Percentiles rank a stretch among this genome's conserved stretches.
These are phyloP conservation scores for Machimus atricapillus DNA, from an alignment of 2,888 invertebrate genomes.

Conservation along the genomic window DNA sequence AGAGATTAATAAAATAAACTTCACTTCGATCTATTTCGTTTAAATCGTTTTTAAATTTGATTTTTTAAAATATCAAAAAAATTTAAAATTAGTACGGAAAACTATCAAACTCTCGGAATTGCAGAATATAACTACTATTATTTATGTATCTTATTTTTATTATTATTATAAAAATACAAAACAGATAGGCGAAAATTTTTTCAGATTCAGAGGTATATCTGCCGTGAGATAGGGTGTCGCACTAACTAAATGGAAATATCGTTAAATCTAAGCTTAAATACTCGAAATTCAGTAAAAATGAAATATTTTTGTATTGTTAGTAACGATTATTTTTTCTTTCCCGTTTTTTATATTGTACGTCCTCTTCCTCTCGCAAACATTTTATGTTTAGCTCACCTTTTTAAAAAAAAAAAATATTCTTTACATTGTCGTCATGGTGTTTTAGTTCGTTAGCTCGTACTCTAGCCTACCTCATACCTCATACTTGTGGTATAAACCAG, in stretches of 20 bases:
- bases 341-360: background rate
- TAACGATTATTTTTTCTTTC: background rate
- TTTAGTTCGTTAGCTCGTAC: background rate
- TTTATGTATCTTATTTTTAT: background rate
- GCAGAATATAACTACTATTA: too few species aligned
- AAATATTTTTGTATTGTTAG: constrained; percentile 28
- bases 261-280: constrained; percentile 58
- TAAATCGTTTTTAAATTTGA: too few species aligned
- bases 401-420: background rate
- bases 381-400: constrained; percentile 19
- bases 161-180: background rate
- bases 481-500: background rate
- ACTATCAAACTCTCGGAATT: too few species aligned
- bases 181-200: background rate
- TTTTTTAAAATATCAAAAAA: too few species aligned
- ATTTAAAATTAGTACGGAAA: too few species aligned
- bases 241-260: constrained; percentile 55
- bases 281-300: constrained; percentile 49
- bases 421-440: constrained; percentile 2
- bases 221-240: constrained; percentile 54
- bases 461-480: background rate
- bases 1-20: background rate
- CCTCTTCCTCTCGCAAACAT: background rate
- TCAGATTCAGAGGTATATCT: background rate
- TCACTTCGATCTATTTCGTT: background rate